Evolutionary conservation across 2,888 invertebrate species (phyloP).

Genomic region (Andrena flavipes): DNA sequence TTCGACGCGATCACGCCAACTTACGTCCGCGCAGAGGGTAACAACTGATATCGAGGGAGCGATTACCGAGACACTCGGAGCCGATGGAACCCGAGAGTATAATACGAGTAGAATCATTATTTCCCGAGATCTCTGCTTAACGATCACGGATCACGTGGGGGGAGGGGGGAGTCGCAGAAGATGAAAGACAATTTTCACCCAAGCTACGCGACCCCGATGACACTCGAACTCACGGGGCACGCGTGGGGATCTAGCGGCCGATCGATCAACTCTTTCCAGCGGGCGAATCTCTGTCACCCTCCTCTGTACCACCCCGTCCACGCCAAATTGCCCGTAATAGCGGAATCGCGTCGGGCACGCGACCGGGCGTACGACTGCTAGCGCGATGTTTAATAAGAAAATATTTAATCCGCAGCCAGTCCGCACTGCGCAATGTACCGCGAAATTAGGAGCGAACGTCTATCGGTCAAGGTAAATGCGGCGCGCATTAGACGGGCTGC

Average conservation of each 20-base stretch:
- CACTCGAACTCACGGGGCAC: not conserved
- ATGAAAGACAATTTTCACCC: not conserved
- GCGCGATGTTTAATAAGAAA: conserved; percentile 61
- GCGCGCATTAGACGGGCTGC: conserved; percentile 79
- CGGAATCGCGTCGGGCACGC: not conserved
- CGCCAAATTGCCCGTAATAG: conserved; percentile 24
- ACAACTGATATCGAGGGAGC: not conserved
- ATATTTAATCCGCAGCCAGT: conserved; percentile 66
- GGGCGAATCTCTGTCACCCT: conserved; percentile 1
- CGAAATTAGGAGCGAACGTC: conserved; percentile 75
- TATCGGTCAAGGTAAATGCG: conserved; percentile 83
- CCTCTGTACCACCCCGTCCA: not conserved
- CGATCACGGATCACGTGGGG: too few relatives aligned
- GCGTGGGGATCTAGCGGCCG: conserved; percentile 3
- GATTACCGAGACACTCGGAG: too few relatives aligned
- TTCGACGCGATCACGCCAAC: not conserved
- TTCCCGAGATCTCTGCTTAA: too few relatives aligned
- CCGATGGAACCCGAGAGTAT: too few relatives aligned
- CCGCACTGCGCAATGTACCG: conserved; percentile 71
- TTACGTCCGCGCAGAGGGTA: not conserved
- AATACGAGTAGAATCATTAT: too few relatives aligned
- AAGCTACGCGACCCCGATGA: not conserved
- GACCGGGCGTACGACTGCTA: not conserved
- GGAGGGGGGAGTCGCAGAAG: not conserved
- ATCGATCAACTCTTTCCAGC: conserved; percentile 18